A percentile compares a stretch with the other conserved stretches of the same genome.
Evolutionary conservation across 2,113 vertebrate species (phyloP).

Genomic region (Casuarius casuarius): DNA sequence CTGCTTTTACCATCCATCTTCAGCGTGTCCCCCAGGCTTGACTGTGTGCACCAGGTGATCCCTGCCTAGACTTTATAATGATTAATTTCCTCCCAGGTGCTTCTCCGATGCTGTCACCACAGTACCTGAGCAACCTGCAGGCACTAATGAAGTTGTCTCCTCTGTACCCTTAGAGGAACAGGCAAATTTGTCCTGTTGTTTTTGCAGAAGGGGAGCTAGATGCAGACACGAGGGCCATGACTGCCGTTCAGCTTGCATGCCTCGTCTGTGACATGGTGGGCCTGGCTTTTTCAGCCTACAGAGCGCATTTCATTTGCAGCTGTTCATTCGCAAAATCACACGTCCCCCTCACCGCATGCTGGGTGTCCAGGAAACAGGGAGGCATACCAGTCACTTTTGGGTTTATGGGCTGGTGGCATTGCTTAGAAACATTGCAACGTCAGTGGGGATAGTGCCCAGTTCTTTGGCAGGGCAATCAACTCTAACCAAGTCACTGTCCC

Average conservation of each 20-base stretch:
- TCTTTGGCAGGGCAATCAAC: not conserved
- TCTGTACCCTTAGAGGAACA: not conserved
- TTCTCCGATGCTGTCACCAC: not conserved
- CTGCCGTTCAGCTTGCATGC: not conserved
- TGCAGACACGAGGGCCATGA: not conserved
- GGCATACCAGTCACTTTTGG: not conserved
- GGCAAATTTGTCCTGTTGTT: not conserved
- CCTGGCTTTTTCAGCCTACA: not conserved
- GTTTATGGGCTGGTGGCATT: not conserved
- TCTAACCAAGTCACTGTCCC: not conserved
- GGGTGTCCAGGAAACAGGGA: not conserved
- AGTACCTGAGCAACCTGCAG: not conserved
- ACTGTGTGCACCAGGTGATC: not conserved
- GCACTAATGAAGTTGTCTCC: not conserved
- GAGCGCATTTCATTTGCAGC: not conserved
- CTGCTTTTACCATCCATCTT: not conserved
- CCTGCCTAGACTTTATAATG: not conserved
- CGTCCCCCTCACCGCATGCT: rapidly evolving
- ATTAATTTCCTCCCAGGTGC: not conserved
- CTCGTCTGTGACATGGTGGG: not conserved
- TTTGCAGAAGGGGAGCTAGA: not conserved
- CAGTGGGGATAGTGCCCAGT: not conserved
- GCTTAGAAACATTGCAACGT: not conserved
- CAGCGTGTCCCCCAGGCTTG: rapidly evolving
- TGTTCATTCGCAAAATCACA: not conserved